A percentile compares a stretch with the other conserved stretches of the same genome.
Evolutionary conservation across 2,797 vertebrate species (phyloP).

Genomic region (Sparus aurata): DNA sequence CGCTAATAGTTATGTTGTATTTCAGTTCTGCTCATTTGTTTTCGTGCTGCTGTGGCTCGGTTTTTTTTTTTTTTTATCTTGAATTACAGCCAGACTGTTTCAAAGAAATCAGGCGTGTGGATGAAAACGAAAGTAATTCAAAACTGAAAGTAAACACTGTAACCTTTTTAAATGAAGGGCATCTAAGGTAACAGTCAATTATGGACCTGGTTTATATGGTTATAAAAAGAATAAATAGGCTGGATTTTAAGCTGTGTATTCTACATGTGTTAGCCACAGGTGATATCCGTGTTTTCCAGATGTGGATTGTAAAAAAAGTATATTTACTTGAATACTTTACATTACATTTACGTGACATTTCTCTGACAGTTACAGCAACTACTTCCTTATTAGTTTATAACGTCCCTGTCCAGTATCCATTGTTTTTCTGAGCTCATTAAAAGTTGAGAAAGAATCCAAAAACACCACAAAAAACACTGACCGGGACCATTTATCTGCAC

Average conservation of each 20-base stretch:
- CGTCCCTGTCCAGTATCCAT: background rate
- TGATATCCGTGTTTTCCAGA: background rate
- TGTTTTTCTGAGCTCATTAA: background rate
- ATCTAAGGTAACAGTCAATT: background rate
- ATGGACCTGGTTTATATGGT: background rate
- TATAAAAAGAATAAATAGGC: background rate
- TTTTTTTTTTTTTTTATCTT: background rate
- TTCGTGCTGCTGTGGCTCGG: background rate
- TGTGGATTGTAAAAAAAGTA: background rate
- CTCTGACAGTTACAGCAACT: background rate
- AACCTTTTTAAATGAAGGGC: rapidly evolving
- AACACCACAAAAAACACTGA: background rate
- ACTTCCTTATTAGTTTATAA: background rate
- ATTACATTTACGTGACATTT: background rate
- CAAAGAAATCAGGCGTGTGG: constrained; percentile 30
- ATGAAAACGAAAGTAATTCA: constrained; percentile 61
- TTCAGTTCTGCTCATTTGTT: background rate
- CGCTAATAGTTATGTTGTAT: rapidly evolving
- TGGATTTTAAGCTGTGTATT: background rate
- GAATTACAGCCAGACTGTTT: constrained; percentile 6
- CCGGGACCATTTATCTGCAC: background rate
- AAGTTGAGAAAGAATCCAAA: background rate
- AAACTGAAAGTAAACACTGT: constrained; percentile 26
- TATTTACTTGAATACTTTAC: background rate
- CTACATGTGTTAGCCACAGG: background rate